phyloP scores from a whole-genome alignment of 2,888 invertebrate species.

The Philaethria dido region DNA sequence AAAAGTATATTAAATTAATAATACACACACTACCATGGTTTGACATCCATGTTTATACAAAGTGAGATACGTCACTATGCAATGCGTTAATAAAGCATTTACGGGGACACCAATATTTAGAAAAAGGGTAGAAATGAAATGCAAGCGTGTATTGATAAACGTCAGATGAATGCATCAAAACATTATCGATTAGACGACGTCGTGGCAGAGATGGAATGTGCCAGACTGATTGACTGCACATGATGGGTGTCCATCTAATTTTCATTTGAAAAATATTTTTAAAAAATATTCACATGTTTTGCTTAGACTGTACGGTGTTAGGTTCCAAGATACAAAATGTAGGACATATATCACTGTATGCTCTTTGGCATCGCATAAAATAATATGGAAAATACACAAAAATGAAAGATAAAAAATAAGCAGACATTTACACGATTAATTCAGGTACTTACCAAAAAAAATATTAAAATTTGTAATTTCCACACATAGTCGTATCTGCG shows the following conservation, averaged over 20 bases:
- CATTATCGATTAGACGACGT: slow-evolving; percentile 10
- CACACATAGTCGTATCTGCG: slow-evolving; percentile 56
- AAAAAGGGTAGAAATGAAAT: slow-evolving; percentile 16
- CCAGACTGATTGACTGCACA: neutral
- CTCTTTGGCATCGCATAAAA: no score
- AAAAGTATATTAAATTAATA: no score
- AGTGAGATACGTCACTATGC: no score
- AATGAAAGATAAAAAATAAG: neutral
- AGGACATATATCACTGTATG: no score
- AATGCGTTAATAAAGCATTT: no score
- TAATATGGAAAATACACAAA: no score
- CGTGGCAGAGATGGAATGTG: neutral
- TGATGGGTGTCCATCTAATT: neutral
- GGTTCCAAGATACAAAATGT: neutral
- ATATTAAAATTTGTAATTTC: slow-evolving; percentile 43
- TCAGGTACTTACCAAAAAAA: slow-evolving; percentile 54
- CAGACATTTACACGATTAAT: neutral
- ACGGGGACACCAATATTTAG: no score
- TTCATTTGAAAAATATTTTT: neutral
- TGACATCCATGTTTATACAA: no score
- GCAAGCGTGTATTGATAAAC: slow-evolving; percentile 6
- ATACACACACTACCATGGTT: no score
- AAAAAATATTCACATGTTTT: neutral
- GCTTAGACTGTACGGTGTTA: neutral
- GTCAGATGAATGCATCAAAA: slow-evolving; percentile 28